A percentile compares a stretch with the other conserved stretches of the same genome.
Evolutionary conservation across 2,113 vertebrate genomes (phyloP).

Genomic region (Aegotheles bennettii): DNA sequence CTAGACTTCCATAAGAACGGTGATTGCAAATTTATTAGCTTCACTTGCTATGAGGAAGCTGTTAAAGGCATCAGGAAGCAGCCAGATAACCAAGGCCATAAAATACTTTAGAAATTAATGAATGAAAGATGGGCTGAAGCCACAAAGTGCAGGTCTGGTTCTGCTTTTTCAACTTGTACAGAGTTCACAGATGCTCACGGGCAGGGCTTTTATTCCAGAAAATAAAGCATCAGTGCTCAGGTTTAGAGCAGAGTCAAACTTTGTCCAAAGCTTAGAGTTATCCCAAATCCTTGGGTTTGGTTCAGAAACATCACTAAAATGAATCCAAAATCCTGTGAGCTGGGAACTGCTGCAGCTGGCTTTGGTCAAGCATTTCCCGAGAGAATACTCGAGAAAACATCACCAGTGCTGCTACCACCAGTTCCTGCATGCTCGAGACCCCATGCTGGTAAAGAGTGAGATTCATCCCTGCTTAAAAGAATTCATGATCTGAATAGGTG

Average conservation of each 20-base stretch:
- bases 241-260: neutral
- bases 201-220: neutral
- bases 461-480: neutral
- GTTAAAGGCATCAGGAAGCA: slow-evolving; percentile 68
- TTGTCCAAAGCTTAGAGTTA: neutral
- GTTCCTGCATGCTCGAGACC: neutral
- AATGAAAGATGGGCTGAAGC: slow-evolving; percentile 62
- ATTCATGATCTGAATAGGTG: neutral
- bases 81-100: slow-evolving; percentile 58
- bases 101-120: slow-evolving; percentile 64
- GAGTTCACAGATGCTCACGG: slow-evolving; percentile 36
- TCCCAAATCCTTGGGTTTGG: neutral
- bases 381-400: neutral
- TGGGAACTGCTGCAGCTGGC: neutral
- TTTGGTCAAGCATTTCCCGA: slow-evolving; percentile 14
- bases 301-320: neutral
- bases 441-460: neutral
- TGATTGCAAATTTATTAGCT: slow-evolving; percentile 43
- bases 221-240: neutral
- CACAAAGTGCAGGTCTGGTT: slow-evolving; percentile 39
- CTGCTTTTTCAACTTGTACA: slow-evolving; percentile 47
- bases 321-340: neutral
- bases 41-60: slow-evolving; percentile 61
- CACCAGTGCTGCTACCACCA: neutral
- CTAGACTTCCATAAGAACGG: neutral